These are phyloP conservation scores for Tachina grossa DNA, from an alignment of 2,888 invertebrate genomes.

Conservation along the genomic window DNA sequence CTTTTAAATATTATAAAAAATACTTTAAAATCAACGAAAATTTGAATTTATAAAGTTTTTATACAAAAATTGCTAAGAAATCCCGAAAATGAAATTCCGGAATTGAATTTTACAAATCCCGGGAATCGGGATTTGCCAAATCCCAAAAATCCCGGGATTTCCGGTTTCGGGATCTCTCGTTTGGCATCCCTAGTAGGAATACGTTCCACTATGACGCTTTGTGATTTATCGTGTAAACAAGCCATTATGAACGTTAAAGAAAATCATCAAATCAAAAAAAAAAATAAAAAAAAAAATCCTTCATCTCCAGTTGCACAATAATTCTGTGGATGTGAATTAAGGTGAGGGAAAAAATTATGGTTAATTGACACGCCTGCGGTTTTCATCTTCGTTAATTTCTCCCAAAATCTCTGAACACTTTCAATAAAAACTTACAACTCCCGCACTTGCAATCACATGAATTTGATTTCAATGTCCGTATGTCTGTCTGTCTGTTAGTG, in stretches of 20 bases:
- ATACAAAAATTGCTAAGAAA: too few relatives aligned
- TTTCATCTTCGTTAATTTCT: constrained; percentile 9
- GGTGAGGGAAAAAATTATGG: constrained; percentile 26
- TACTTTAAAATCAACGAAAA: too few relatives aligned
- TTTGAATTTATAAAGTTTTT: too few relatives aligned
- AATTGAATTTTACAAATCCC: too few relatives aligned
- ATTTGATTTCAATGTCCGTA: not conserved
- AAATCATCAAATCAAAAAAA: not conserved
- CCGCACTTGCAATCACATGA: constrained; percentile 44
- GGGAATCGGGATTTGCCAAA: too few relatives aligned
- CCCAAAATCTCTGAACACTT: not conserved
- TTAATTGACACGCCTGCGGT: constrained; percentile 63
- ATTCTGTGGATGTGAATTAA: constrained; percentile 5
- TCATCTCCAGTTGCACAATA: constrained; percentile 4
- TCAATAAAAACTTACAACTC: constrained; percentile 33
- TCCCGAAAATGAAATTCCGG: too few relatives aligned
- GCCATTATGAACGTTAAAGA: not conserved
- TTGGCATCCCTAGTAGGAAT: too few relatives aligned
- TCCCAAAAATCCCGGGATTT: too few relatives aligned
- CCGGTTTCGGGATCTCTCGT: too few relatives aligned
- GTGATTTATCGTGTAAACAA: constrained; percentile 38
- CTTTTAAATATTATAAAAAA: too few relatives aligned
- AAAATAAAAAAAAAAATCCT: constrained; percentile 26
- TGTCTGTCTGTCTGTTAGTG: not conserved
- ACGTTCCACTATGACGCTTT: not conserved